These are phyloP conservation scores for Oncorhynchus clarkii DNA, from an alignment of 2,113 vertebrate species.

Conservation along the genomic window DNA sequence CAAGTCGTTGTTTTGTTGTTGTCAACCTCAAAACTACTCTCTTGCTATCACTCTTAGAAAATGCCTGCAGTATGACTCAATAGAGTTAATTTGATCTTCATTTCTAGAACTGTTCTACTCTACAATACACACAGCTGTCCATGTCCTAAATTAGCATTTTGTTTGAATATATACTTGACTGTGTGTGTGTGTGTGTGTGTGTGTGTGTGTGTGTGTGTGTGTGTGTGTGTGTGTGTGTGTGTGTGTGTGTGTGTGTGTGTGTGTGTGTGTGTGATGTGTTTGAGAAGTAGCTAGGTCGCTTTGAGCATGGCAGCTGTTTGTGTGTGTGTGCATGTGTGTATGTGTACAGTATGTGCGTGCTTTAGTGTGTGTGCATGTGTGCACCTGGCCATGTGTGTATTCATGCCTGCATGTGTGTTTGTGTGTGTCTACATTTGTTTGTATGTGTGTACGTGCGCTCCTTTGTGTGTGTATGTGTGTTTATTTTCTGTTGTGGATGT, in stretches of 20 bases:
- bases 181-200: background rate
- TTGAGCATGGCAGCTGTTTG: constrained; percentile 13
- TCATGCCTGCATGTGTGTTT: constrained; percentile 13
- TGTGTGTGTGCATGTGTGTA: background rate
- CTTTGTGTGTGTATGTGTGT: background rate
- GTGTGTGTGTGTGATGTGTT: background rate
- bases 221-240: too few relatives aligned
- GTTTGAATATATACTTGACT: background rate
- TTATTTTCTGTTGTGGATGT: background rate
- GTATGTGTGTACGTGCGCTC: background rate
- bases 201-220: too few relatives aligned
- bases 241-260: too few relatives aligned
- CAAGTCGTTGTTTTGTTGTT: background rate
- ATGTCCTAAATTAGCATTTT: too few relatives aligned
- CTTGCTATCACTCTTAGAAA: too few relatives aligned
- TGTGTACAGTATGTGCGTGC: too few relatives aligned
- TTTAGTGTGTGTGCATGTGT: background rate
- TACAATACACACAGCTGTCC: too few relatives aligned
- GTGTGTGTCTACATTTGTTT: constrained; percentile 2
- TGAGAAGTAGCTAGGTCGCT: background rate
- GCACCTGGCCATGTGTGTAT: too few relatives aligned
- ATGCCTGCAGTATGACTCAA: too few relatives aligned
- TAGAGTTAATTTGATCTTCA: too few relatives aligned
- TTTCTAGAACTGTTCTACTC: too few relatives aligned
- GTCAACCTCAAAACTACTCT: too few relatives aligned